Base-by-base conservation (phyloP, 2,113 vertebrate species). In the Struthidea cinerea region DNA sequence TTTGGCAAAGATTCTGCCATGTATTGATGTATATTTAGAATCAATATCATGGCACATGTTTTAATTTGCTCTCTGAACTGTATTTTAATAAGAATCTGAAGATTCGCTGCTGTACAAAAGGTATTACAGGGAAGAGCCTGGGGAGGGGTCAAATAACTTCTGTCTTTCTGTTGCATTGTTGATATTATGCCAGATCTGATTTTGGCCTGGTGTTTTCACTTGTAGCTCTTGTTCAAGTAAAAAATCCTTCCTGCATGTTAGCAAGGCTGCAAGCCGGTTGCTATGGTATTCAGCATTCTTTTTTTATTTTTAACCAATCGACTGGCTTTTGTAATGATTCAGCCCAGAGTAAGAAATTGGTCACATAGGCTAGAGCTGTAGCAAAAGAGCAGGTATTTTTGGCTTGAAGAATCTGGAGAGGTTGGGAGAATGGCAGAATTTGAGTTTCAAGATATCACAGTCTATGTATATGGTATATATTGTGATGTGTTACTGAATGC, bases 241-340 rank as follows among this genome's bases (percentile, higher is more conserved):
- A 94, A 94, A 90, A 78, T 75, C 76, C 79, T 74, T 81, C 69
- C 71, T 89, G 52, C 19, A 23, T 7, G 24, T 63, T 92, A 95
- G 93, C 53, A 89, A 65, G 61, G 84, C 85, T 84, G 60, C 1
- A 28, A 92, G 73, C 80, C 65, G 92, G 97, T 96, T 97, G 94
- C 97, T 96, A 96, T 97, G 96, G 93, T 84, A 65, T 73, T 96
- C 47, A 68, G 81, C 47, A 26, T 59, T 84, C 75, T 71, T 77
- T 77, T 84, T 70, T 69, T 84, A 61, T 77, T 79, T 86, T 80
- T n/a, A 88, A 56, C 90, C 90, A 96, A 73, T 91, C 4, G 0
- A 2, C 39, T 94, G 84, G 60, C 87, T 95, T 95, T 94, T 94
- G 61, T 90, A 75, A 33, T 70, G 75, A 75, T 94, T 92, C 94